Evolutionary conservation across 2,888 invertebrate species (phyloP), one percentile per base, ranked within the genome.

Genomic region (Megalurothrips usitatus): DNA sequence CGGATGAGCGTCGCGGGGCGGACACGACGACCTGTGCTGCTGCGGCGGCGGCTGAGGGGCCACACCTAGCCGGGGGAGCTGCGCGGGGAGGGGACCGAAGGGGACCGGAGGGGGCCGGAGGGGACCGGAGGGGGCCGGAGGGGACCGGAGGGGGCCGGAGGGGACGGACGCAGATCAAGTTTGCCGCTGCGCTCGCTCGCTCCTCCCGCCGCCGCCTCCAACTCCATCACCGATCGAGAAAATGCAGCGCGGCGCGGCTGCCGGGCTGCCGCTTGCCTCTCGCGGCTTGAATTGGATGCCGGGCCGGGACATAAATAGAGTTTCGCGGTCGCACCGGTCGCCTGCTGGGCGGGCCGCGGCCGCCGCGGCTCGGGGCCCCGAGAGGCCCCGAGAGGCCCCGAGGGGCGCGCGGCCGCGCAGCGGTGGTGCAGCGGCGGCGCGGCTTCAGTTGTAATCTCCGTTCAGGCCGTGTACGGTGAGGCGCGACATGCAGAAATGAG

Each of bases 151-250:
- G 9, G 11, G 23, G 68, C 1, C 0, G 68, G 8, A 10, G 4
- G 23, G 68, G 68, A 11, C 23, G 68, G 68, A 68, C 68, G 11
- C 23, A 23, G 68, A 68, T 68, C 68, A 68, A 68, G 68, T 68
- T 68, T 4, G 68, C 68, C 14, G 52, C n/a, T n/a, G n/a, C n/a
- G n/a, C n/a, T n/a, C n/a, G n/a, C 52, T 52, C 12, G 10, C 52
- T 52, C 14, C 52, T n/a, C n/a, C n/a, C n/a, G n/a, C n/a, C n/a
- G n/a, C 34, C 34, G 34, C 34, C 34, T 43, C 34, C n/a, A 68
- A 68, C 68, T 68, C 68, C 68, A 68, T 68, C 68, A 68, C 68
- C 23, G 68, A 68, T 68, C 68, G 68, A 58, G 58, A 58, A 58
- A 68, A 68, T 68, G 68, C 68, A 68, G 19, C 58, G 58, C 58